Evolutionary conservation across 2,888 invertebrate genomes (phyloP), one percentile per base, ranked within the genome.

Genomic region (Lithophane ornitopus): DNA sequence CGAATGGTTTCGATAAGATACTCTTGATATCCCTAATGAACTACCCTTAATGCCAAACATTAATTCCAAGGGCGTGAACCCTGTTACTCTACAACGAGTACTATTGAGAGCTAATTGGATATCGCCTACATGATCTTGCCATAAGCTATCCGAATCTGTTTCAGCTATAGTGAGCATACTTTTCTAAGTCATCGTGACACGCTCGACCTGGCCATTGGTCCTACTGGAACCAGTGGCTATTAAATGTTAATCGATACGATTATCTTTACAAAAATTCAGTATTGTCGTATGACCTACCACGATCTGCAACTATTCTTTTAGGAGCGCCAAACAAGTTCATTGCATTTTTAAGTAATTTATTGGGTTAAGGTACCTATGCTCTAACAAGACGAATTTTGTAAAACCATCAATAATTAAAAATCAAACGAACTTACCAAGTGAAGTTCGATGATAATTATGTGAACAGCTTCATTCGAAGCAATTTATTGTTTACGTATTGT

Each of bases 391-490:
- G 44, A 81, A 89, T 71, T 89, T 89, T 0, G 85, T 89, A 61
- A 89, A 89, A 0, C 74, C 80, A 44, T 90, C 89, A 0, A 89
- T 86, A 1, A n/a, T n/a, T n/a, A n/a, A n/a, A n/a, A n/a, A n/a
- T n/a, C n/a, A n/a, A n/a, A n/a, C n/a, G n/a, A n/a, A n/a, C n/a
- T n/a, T n/a, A n/a, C n/a, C n/a, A n/a, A n/a, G n/a, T n/a, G n/a
- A n/a, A n/a, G n/a, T n/a, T n/a, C n/a, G n/a, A n/a, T n/a, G n/a
- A n/a, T n/a, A n/a, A n/a, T n/a, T n/a, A n/a, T n/a, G n/a, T n/a
- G n/a, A n/a, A n/a, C n/a, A n/a, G n/a, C n/a, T n/a, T n/a, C n/a
- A n/a, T n/a, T n/a, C n/a, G n/a, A n/a, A n/a, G n/a, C n/a, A n/a
- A n/a, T n/a, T n/a, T n/a, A n/a, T n/a, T n/a, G n/a, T n/a, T n/a